Conservation (phyloP, 2,113 vertebrate genomes). For the Bungarus multicinctus region DNA sequence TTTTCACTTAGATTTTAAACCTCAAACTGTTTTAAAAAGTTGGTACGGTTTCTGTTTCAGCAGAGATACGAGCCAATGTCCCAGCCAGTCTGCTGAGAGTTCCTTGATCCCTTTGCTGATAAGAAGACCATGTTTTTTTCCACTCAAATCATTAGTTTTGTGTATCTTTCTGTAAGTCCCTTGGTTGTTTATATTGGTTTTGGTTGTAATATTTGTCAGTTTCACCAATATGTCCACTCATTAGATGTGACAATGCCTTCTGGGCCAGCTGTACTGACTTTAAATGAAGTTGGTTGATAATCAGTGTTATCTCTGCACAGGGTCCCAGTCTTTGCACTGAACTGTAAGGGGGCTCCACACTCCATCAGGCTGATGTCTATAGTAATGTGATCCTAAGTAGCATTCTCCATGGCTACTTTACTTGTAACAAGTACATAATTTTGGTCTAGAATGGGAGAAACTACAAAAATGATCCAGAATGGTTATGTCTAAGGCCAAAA, state of each 20-base stretch:
- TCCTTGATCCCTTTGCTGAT: neutral
- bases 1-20: neutral
- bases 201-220: neutral
- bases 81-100: neutral
- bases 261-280: neutral
- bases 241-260: neutral
- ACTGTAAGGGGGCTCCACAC: neutral
- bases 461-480: neutral
- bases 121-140: neutral
- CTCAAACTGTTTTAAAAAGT: neutral
- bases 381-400: neutral
- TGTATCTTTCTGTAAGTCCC: neutral
- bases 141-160: neutral
- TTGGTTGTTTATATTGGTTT: neutral
- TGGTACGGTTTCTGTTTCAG: neutral
- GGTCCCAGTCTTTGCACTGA: neutral
- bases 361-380: neutral
- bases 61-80: neutral
- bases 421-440: neutral
- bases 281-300: neutral
- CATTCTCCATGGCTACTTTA: neutral
- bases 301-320: neutral
- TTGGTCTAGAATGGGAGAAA: neutral
- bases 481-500: neutral
- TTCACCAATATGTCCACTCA: neutral